Base-by-base conservation (phyloP, 2,888 invertebrate genomes). In the Eucera pruinosa region DNA sequence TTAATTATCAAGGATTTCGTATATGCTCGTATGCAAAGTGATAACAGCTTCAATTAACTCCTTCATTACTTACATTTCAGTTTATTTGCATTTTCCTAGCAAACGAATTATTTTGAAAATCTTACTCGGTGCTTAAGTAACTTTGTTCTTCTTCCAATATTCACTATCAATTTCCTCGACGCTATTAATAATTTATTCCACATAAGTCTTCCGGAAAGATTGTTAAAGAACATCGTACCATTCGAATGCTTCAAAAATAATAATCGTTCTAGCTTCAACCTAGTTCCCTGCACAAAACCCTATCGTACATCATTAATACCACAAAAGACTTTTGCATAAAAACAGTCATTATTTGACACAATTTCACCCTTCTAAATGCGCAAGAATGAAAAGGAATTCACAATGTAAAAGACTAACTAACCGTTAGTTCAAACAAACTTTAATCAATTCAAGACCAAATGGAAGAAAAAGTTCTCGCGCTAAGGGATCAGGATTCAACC, bases 11-110 rank as follows among this genome's bases (percentile, higher is more conserved):
- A n/a, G 11, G 23, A 30, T 30, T 15, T 45, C 9, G 4, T 15
- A n/a, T 4, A 23, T 25, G 18, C 43, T 1, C 27, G 18, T 13
- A 27, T n/a, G 2, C n/a, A 41, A 4, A 2, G n/a, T 20, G 0
- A 2, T 60, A 60, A 45, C 27, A 20, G n/a, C 18, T 45, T 60
- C 18, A 41, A 58, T 58, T 41, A 27, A 13, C 15, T 55, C 15
- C 9, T 13, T 7, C 27, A 4, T 20, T 27, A 43, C 2, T 6
- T 7, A 60, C 3, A 6, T 60, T 43, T 60, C 43, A 15, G 2
- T 45, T 60, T 45, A 41, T 30, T 13, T 27, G n/a, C n/a, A 5
- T 15, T 41, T 9, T n/a, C n/a, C n/a, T n/a, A n/a, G n/a, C n/a
- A n/a, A 41, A 15, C 4, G 15, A 41, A n/a, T 39, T 15, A 1